These are phyloP conservation scores for Ormia ochracea DNA, from an alignment of 2,888 invertebrate genomes.

Conservation along the genomic window DNA sequence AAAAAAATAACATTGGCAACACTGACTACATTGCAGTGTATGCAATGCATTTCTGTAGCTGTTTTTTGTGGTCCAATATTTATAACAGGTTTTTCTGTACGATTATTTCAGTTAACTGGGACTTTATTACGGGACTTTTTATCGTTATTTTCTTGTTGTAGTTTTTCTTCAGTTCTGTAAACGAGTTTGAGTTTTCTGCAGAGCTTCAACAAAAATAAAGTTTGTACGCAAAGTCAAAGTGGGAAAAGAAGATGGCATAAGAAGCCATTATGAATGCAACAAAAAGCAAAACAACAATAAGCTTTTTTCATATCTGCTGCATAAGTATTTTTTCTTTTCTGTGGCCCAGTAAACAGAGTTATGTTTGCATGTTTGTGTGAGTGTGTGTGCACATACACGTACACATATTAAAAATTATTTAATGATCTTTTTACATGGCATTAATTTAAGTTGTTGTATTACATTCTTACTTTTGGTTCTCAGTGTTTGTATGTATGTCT, in stretches of 20 bases:
- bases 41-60: not conserved
- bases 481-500: not conserved
- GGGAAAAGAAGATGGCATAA: conserved; percentile 46
- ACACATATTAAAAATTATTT: conserved; percentile 23
- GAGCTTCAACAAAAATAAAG: not conserved
- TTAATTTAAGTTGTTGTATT: not conserved
- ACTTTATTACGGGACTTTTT: conserved; percentile 77
- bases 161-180: conserved; percentile 38
- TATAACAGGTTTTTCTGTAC: conserved; percentile 72
- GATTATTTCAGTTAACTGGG: conserved; percentile 74
- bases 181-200: conserved; percentile 51
- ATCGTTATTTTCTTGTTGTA: conserved; percentile 7
- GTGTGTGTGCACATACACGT: not conserved
- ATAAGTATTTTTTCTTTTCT: not conserved
- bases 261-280: conserved; percentile 16
- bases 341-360: conserved; percentile 26
- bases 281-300: conserved; percentile 12
- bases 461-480: conserved; percentile 7
- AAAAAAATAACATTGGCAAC: not conserved
- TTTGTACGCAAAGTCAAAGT: conserved; percentile 28
- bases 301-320: not conserved
- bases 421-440: conserved; percentile 44
- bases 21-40: not conserved
- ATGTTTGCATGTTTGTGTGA: not conserved
- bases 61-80: not conserved